A percentile compares a stretch with the other conserved stretches of the same genome.
Evolutionary conservation across 2,797 vertebrate genomes (phyloP).

Genomic region (Hippopotamyrus pictus): DNA sequence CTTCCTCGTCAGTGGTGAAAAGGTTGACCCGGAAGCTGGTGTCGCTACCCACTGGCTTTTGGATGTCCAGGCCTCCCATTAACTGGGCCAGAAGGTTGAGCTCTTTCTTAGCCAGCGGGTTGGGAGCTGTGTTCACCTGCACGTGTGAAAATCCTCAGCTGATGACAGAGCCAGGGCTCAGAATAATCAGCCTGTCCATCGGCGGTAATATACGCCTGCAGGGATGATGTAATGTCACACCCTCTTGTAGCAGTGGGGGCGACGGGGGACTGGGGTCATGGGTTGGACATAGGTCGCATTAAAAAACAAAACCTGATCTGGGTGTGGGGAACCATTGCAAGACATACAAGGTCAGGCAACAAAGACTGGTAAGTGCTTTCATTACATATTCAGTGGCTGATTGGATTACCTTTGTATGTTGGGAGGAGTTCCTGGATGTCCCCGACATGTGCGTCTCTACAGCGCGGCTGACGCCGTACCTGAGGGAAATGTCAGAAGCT

Average conservation of each 20-base stretch:
- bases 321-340: background rate
- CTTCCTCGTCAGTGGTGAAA: slow-evolving; percentile 89
- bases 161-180: background rate
- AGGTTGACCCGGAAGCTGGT: slow-evolving; percentile 83
- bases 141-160: background rate
- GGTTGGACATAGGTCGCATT: background rate
- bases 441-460: slow-evolving; percentile 86
- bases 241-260: background rate
- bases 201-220: background rate
- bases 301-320: background rate
- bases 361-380: background rate
- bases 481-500: slow-evolving; percentile 38
- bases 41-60: slow-evolving; percentile 67
- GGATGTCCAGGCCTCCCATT: slow-evolving; percentile 81
- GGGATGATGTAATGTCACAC: background rate
- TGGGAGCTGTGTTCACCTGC: slow-evolving; percentile 79
- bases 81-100: slow-evolving; percentile 86
- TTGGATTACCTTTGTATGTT: slow-evolving; percentile 73
- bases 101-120: slow-evolving; percentile 93
- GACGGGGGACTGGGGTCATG: background rate
- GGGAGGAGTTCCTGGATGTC: slow-evolving; percentile 70
- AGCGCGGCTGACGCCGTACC: slow-evolving; percentile 85
- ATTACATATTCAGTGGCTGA: background rate
- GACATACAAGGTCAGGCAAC: slow-evolving; percentile 1
- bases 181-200: background rate